A percentile compares a stretch with the other conserved stretches of the same genome.
Conservation (phyloP, 2,113 vertebrate species). For the Callaeas wilsoni region DNA sequence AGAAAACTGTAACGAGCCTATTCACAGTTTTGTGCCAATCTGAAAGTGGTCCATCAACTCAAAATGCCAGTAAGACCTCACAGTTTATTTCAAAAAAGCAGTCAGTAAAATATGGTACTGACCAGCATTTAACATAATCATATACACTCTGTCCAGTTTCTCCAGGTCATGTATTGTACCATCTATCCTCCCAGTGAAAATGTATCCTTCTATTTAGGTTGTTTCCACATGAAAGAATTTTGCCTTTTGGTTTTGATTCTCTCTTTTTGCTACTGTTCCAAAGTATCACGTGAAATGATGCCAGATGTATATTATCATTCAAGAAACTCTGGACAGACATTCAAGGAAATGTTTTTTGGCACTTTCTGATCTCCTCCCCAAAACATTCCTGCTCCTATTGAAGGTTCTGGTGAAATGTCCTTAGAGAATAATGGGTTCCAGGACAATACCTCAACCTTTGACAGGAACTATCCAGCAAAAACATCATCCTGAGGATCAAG, state of each 20-base stretch:
- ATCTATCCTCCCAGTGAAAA: neutral
- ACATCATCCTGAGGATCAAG: neutral
- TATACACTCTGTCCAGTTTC: neutral
- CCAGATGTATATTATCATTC: neutral
- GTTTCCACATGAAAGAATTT: neutral
- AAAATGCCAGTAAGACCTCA: neutral
- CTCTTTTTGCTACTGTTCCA: neutral
- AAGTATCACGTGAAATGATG: neutral
- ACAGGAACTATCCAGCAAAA: neutral
- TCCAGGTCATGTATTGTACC: neutral
- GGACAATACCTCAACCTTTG: neutral
- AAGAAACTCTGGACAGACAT: neutral
- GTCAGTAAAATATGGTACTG: neutral
- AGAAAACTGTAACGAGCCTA: neutral
- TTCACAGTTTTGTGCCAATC: neutral
- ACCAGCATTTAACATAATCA: neutral
- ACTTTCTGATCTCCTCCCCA: neutral
- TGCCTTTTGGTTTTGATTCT: neutral
- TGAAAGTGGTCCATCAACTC: neutral
- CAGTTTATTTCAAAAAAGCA: neutral
- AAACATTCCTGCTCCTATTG: neutral
- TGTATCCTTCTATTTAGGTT: accelerated
- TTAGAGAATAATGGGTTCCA: neutral
- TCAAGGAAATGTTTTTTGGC: neutral
- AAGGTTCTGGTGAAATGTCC: neutral